Evolutionary conservation across 92 coral and sea anemone genomes (phyloP).

Genomic region (Bergia sp.): DNA sequence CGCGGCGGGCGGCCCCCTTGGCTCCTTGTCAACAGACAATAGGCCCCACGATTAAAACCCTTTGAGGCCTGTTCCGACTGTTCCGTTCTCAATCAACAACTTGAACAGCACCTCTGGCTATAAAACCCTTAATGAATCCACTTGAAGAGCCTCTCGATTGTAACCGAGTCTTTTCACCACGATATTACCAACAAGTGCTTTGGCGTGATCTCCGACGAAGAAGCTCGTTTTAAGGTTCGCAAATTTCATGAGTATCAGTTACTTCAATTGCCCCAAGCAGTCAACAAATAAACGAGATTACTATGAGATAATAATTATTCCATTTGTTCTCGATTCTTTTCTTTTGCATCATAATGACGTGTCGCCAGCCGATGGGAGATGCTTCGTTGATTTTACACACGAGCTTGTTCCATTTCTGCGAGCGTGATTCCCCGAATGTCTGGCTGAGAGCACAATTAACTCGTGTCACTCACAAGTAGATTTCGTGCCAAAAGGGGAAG

Average conservation of each 20-base stretch:
- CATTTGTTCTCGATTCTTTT: slow-evolving; percentile 71
- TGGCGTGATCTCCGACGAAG: slow-evolving; percentile 7
- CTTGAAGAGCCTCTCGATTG: slow-evolving; percentile 24
- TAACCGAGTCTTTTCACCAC: slow-evolving; percentile 18
- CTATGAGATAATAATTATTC: slow-evolving; percentile 77
- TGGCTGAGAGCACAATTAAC: slow-evolving; percentile 28
- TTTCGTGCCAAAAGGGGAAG: slow-evolving; percentile 47
- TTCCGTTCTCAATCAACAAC: slow-evolving; percentile 45
- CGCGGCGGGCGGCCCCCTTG: slow-evolving; percentile 67
- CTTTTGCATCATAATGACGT: slow-evolving; percentile 53
- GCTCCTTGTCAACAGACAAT: slow-evolving; percentile 64
- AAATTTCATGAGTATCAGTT: slow-evolving; percentile 59
- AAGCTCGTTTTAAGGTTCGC: slow-evolving; percentile 14
- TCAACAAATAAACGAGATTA: slow-evolving; percentile 80
- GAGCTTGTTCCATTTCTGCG: not conserved
- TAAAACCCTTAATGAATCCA: slow-evolving; percentile 33
- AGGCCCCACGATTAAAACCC: slow-evolving; percentile 64
- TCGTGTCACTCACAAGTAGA: slow-evolving; percentile 36
- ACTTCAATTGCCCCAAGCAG: slow-evolving; percentile 68
- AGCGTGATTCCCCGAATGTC: slow-evolving; percentile 35
- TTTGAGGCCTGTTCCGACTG: slow-evolving; percentile 60
- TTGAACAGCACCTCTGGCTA: slow-evolving; percentile 43
- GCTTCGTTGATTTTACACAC: not conserved
- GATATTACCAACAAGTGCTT: slow-evolving; percentile 14
- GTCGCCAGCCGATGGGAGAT: slow-evolving; percentile 51